Base-by-base conservation (phyloP, 2,113 vertebrate species). In the Ascaphus truei region DNA sequence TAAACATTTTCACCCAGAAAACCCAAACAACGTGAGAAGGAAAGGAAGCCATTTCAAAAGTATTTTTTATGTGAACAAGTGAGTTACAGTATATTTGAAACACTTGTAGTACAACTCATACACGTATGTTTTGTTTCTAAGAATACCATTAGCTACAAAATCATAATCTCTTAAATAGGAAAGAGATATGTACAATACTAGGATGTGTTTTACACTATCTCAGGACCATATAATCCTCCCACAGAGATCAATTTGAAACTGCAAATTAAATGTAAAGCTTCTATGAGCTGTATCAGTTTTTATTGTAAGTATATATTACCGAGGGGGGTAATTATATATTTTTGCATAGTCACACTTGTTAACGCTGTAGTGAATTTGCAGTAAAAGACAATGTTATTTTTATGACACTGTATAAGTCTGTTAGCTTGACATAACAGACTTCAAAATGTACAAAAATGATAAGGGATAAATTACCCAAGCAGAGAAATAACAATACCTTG, bases 361-460 rank as follows among this genome's bases (percentile, higher is more conserved):
- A 89, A 90, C 88, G 89, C 89, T 77, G 83, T 85, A 90, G 80
- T 78, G 88, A 88, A 90, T 90, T 86, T 89, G 82, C 76, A 85
- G 82, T 84, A 88, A 88, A 78, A 82, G 67, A 81, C 77, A 88
- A 87, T 83, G 80, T 81, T 91, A 88, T 85, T 87, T 86, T 88
- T 85, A 88, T 86, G 80, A 75, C 77, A 85, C 82, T 37, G 15
- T 37, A 37, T 37, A 37, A 15, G 34, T 37, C 15, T 15, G 15
- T 37, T 37, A 37, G 34, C 15, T 12, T 15, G 15, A 15, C 34
- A 37, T 9, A 37, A 37, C 15, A 37, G 10, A 37, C 15, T 37
- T n/a, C n/a, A 15, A 37, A 37, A 37, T 6, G 7, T 12, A 37
- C 10, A 37, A 12, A 37, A 37, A 3, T 3, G 3, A 37, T 3